Evolutionary conservation across 2,888 invertebrate species (phyloP), one percentile per base, ranked within the genome.

Genomic region (Phyto melanocephala): DNA sequence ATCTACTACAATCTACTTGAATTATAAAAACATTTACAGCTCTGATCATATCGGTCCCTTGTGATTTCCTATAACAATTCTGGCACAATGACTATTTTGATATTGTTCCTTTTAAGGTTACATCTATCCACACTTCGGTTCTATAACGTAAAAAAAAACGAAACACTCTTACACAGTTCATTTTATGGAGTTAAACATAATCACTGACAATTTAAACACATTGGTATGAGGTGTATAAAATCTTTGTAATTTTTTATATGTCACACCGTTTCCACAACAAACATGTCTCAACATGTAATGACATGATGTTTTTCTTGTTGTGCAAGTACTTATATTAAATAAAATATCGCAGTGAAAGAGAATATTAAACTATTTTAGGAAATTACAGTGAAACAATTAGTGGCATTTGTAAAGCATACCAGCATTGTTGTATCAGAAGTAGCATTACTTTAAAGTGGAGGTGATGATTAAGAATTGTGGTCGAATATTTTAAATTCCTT

Each of bases 171-270:
- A 60, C 78, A 63, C 54, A 78, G 75, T 75, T 79, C 52, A 79
- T 79, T 82, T 82, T 82, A 67, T 67, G 70, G 75, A 79, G 75
- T 76, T 82, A 79, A 82, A 82, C 82, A 82, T 82, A 79, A 82
- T 76, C 82, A 82, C 54, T 76, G 82, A 76, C 56, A 74, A 80
- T 79, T 79, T 79, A 79, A 79, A 79, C 79, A 79, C 79, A 37
- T 80, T 60, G 72, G 79, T 80, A 80, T 80, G 79, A 80, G 67
- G 79, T 80, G 79, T 74, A 74, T 74, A 80, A n/a, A 62, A 67
- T 40, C 10, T 56, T 35, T 62, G 33, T 3, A 28, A 37, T 65
- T 71, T 33, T 65, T 56, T 65, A 17, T 50, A 15, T 17, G 17
- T 1, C 60, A 76, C 56, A 75, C 24, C 24, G 17, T 58, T 40